Conservation (phyloP, 2,888 invertebrate genomes). For the Helicoverpa assulta region DNA sequence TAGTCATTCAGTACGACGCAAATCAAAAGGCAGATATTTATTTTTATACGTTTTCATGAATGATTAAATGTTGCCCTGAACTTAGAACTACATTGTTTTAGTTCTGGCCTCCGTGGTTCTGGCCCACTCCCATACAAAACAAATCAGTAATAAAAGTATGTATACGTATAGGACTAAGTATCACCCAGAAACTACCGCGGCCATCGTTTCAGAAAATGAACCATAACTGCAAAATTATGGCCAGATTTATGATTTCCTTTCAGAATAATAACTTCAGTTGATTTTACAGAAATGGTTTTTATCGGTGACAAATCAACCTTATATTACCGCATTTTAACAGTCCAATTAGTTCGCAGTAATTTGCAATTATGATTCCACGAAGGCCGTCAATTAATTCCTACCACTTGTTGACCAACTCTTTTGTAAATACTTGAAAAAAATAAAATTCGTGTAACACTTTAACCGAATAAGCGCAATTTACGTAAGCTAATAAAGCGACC, state of each 20-base stretch:
- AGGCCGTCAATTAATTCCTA: slow-evolving; percentile 53
- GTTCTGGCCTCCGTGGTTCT: background rate
- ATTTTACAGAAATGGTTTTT: slow-evolving; percentile 61
- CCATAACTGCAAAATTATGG: slow-evolving; percentile 47
- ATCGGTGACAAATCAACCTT: slow-evolving; percentile 71
- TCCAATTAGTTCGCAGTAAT: slow-evolving; percentile 60
- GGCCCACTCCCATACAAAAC: background rate
- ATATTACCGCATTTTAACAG: slow-evolving; percentile 68
- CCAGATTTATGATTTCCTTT: slow-evolving; percentile 59
- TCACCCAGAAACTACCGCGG: background rate
- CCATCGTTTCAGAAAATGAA: slow-evolving; percentile 37
- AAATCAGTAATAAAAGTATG: background rate
- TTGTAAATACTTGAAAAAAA: slow-evolving; percentile 6
- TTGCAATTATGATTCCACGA: slow-evolving; percentile 35
- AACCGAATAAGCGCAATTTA: slow-evolving; percentile 64
- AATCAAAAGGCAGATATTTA: slow-evolving; percentile 22
- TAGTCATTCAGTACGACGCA: slow-evolving; percentile 20
- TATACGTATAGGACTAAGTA: too few species aligned
- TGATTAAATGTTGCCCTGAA: slow-evolving; percentile 23
- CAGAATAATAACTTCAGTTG: slow-evolving; percentile 56
- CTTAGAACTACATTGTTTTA: slow-evolving; percentile 19
- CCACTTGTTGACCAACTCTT: slow-evolving; percentile 5
- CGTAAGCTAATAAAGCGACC: slow-evolving; percentile 64
- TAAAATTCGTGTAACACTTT: slow-evolving; percentile 34
- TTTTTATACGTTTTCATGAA: slow-evolving; percentile 13